Evolutionary conservation across 2,113 vertebrate species (phyloP).

Genomic region (Lophotis ruficrista): DNA sequence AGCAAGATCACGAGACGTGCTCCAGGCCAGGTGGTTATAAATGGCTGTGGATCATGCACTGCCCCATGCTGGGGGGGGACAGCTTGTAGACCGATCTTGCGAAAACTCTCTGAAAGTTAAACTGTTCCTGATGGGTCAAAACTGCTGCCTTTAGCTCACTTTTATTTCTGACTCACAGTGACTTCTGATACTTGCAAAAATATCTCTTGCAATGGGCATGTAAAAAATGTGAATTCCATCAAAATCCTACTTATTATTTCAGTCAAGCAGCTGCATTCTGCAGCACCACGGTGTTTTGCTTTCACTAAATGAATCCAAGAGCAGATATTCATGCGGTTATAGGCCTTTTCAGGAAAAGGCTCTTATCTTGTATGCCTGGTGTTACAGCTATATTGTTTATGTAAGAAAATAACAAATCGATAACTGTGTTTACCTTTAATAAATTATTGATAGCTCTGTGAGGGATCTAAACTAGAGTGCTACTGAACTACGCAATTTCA

Average conservation of each 20-base stretch:
- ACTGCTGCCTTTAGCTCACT: neutral
- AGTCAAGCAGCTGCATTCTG: neutral
- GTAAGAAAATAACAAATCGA: neutral
- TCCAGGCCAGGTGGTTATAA: neutral
- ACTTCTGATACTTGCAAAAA: neutral
- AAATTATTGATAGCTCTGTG: neutral
- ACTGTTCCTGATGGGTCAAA: neutral
- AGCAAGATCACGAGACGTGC: neutral
- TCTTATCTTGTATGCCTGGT: neutral
- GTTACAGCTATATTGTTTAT: neutral
- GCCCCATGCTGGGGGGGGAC: accelerated
- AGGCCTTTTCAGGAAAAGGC: neutral
- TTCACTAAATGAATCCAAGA: neutral
- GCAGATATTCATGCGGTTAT: accelerated
- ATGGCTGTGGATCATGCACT: neutral
- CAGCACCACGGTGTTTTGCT: neutral
- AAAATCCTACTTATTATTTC: neutral
- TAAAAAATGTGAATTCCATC: neutral
- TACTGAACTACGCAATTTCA: neutral
- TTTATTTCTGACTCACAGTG: neutral
- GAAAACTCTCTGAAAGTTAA: neutral
- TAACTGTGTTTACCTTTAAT: neutral
- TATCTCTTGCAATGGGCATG: neutral
- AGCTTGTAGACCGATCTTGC: neutral
- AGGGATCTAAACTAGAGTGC: neutral